Evolutionary conservation across 2,797 vertebrate species (phyloP), one percentile per base, ranked within the genome.

Genomic region (Falco columbarius): DNA sequence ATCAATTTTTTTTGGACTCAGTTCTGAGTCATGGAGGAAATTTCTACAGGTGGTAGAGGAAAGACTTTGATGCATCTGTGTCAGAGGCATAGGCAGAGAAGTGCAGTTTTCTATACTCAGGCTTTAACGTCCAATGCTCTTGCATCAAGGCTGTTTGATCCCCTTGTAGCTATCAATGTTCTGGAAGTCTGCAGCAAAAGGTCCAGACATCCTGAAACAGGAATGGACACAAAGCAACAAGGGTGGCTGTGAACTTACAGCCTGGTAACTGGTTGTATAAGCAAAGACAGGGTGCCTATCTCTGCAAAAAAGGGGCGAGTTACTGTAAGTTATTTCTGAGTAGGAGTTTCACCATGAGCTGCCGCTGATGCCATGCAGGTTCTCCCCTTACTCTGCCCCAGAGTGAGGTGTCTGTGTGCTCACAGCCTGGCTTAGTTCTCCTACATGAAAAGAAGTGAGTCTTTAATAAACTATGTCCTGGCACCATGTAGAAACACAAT

Each of bases 391-490:
- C 54, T 67, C 32, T 32, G 36, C 8, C 42, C 51, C 36, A 49
- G 42, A 76, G 26, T 32, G 58, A 90, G 38, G n/a, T 58, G n/a
- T 38, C 66, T 72, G 44, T 52, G n/a, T 56, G 42, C 46, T 68
- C 27, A 54, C 12, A 81, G 47, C 47, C 47, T 38, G 20, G n/a
- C 46, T 93, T 86, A 34, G 47, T 89, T 84, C 51, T 94, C 70
- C 49, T 63, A 84, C 12, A 51, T 52, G 70, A 95, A 82, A 94
- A 94, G 56, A 81, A 92, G 17, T 66, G 67, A 93, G 67, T 94
- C 88, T 89, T 52, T 40, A 89, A 63, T 38, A 70, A 96, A 54
- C 83, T 91, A 63, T 94, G 86, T 86, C 67, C 90, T 96, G 93
- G 94, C 93, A 80, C 59, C 22, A 6, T 3, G 24, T 13, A 87